These are phyloP conservation scores for Eriosoma lanigerum DNA, from an alignment of 1,140 invertebrate species.

Conservation along the genomic window DNA sequence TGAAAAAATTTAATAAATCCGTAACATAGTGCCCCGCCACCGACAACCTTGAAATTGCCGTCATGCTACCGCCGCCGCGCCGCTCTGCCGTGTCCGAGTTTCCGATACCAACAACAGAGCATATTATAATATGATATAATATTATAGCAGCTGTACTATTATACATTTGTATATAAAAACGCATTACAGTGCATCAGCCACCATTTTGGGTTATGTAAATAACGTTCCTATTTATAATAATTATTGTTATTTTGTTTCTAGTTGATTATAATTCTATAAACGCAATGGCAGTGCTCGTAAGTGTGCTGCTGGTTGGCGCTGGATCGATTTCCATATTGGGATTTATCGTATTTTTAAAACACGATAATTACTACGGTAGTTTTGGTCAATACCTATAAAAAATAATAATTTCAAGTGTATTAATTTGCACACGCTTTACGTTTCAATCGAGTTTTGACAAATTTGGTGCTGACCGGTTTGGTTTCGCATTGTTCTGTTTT, in stretches of 20 bases:
- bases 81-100: conserved; percentile 13
- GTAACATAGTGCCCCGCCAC: background rate
- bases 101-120: conserved; percentile 9
- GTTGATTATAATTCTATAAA: background rate
- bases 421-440: background rate
- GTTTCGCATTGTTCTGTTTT: background rate
- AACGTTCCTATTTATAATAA: background rate
- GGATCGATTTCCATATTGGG: conserved; percentile 20
- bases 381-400: background rate
- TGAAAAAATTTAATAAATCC: background rate
- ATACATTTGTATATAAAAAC: background rate
- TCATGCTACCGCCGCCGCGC: conserved; percentile 24
- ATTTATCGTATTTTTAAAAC: background rate
- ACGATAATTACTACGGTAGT: background rate
- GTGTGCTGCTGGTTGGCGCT: background rate
- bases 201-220: background rate
- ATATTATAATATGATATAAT: background rate
- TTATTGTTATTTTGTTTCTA: background rate
- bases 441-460: background rate
- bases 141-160: background rate
- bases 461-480: background rate
- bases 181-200: background rate
- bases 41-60: conserved; percentile 39
- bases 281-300: background rate
- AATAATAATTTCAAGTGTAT: too few relatives aligned